A percentile compares a stretch with the other conserved stretches of the same genome.
These are phyloP conservation scores for Etheostoma cragini DNA, from an alignment of 2,113 vertebrate genomes.

Conservation along the genomic window DNA sequence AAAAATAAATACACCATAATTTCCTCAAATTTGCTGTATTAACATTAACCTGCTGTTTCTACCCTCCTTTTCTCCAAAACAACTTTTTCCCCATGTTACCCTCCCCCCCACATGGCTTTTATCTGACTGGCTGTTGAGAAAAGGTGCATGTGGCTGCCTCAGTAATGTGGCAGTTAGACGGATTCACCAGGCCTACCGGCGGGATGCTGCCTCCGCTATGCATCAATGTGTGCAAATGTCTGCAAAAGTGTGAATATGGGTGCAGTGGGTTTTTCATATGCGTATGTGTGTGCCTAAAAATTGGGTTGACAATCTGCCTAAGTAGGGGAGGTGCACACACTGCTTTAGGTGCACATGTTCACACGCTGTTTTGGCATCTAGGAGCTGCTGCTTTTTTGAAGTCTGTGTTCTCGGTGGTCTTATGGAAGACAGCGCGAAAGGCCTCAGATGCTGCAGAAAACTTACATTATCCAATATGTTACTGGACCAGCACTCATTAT, in stretches of 20 bases:
- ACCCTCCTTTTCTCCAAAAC: constrained; percentile 33
- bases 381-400: constrained; percentile 58
- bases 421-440: constrained; percentile 9
- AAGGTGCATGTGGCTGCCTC: constrained; percentile 54
- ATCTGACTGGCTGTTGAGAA: constrained; percentile 56
- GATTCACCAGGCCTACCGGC: constrained; percentile 47
- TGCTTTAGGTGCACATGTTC: constrained; percentile 22
- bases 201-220: constrained; percentile 48
- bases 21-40: constrained; percentile 5
- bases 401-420: constrained; percentile 47
- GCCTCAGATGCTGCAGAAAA: constrained; percentile 51
- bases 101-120: constrained; percentile 25
- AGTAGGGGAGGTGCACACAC: constrained; percentile 27
- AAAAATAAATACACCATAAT: constrained; percentile 28
- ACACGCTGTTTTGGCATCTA: constrained; percentile 43
- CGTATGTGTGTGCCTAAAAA: constrained; percentile 47
- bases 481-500: constrained; percentile 47
- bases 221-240: constrained; percentile 32
- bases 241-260: constrained; percentile 28
- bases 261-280: constrained; percentile 1
- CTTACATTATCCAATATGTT: constrained; percentile 35
- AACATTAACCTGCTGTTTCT: constrained; percentile 35
- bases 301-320: constrained; percentile 45
- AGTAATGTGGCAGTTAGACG: constrained; percentile 69
- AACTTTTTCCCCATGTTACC: constrained; percentile 31